Conservation (phyloP, 2,797 vertebrate species). For the Hipposideros larvatus region DNA sequence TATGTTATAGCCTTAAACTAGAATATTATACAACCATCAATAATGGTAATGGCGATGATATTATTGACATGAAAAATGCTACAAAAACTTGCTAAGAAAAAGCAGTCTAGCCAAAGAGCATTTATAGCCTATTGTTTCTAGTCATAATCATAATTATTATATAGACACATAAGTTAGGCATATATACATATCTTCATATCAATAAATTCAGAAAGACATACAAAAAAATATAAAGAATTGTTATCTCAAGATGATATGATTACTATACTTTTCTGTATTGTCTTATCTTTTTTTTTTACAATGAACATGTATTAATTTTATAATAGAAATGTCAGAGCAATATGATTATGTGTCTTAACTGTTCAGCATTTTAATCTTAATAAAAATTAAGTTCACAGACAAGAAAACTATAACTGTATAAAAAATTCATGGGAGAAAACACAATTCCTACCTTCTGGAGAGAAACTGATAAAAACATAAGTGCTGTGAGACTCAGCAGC, state of each 20-base stretch:
- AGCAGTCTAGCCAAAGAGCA: neutral
- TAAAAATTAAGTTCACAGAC: slow-evolving; percentile 53
- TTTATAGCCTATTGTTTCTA: neutral
- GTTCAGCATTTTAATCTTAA: slow-evolving; percentile 35
- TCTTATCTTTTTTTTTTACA: neutral
- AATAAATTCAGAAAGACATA: slow-evolving; percentile 1
- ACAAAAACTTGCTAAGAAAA: slow-evolving; percentile 15
- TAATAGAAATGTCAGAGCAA: slow-evolving; percentile 26
- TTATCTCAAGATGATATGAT: slow-evolving; percentile 11
- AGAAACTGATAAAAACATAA: slow-evolving; percentile 80
- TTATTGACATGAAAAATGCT: neutral
- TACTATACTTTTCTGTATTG: slow-evolving; percentile 15
- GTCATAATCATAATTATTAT: neutral
- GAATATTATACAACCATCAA: neutral
- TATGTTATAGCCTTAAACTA: neutral
- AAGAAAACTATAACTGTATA: slow-evolving; percentile 10
- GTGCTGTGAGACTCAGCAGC: slow-evolving; percentile 69
- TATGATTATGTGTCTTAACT: neutral
- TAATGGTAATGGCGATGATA: neutral
- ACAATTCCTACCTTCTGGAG: slow-evolving; percentile 80
- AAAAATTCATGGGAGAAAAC: neutral
- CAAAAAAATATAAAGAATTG: slow-evolving; percentile 26
- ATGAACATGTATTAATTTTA: slow-evolving; percentile 39
- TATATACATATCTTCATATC: neutral
- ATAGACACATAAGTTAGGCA: neutral